phyloP scores from a whole-genome alignment of 2,888 invertebrate genomes.

The Neoaliturus tenellus region DNA sequence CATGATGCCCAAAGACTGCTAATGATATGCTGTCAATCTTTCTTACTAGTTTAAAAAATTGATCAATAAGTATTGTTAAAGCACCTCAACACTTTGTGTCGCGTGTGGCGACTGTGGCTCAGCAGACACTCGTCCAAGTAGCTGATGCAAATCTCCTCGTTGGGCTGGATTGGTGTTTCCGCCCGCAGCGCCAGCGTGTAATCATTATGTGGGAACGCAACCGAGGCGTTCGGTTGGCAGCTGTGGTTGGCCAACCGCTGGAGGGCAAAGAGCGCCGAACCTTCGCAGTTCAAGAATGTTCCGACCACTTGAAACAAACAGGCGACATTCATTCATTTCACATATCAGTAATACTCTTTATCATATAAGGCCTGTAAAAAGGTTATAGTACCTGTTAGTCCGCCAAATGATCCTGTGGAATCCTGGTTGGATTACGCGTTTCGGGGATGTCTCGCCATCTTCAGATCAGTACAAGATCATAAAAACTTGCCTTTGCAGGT shows the following conservation, averaged over 20 bases:
- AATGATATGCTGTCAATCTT: no score
- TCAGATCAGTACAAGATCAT: no score
- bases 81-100: constrained; percentile 80
- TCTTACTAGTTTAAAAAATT: no score
- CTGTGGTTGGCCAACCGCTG: constrained; percentile 96
- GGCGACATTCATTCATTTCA: background rate
- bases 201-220: constrained; percentile 89
- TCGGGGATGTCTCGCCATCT: no score
- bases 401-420: no score
- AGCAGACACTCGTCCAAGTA: constrained; percentile 92
- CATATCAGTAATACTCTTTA: no score
- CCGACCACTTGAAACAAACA: constrained; percentile 73
- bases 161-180: constrained; percentile 81
- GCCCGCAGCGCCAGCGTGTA: constrained; percentile 85
- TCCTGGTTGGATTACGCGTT: no score
- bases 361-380: no score
- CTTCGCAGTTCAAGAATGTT: constrained; percentile 93
- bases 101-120: constrained; percentile 88
- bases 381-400: no score
- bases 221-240: constrained; percentile 92
- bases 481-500: no score
- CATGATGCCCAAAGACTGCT: no score
- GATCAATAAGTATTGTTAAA: no score
- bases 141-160: constrained; percentile 93
- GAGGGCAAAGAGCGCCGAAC: constrained; percentile 89